Evolutionary conservation across 2,113 vertebrate species (phyloP).

Genomic region (Strix uralensis): DNA sequence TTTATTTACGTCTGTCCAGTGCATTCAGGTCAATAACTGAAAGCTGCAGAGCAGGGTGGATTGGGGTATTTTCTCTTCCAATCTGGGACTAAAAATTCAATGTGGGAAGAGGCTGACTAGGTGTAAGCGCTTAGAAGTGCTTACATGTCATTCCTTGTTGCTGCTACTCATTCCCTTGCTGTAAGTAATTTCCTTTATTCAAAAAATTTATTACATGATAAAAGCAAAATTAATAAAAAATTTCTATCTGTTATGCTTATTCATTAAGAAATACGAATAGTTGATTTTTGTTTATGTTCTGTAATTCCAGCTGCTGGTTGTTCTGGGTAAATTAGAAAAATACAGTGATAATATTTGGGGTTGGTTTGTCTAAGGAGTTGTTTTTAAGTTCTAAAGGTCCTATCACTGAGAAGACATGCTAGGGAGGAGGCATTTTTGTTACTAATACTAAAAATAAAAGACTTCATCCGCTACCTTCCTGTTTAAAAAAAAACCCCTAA

Average conservation of each 20-base stretch:
- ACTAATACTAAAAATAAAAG: background rate
- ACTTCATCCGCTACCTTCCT: background rate
- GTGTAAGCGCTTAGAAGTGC: background rate
- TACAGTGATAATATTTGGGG: background rate
- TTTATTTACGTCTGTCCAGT: background rate
- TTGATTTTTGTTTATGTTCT: background rate
- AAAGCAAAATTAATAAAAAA: conserved; percentile 9
- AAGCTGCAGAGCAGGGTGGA: background rate
- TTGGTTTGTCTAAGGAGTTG: background rate
- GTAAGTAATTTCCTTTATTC: conserved; percentile 8
- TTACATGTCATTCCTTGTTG: background rate
- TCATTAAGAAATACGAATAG: conserved; percentile 13
- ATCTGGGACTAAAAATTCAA: background rate
- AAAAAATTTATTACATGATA: conserved; percentile 6
- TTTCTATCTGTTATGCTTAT: background rate
- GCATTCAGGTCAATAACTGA: background rate
- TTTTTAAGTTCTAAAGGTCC: background rate
- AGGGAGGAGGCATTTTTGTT: background rate
- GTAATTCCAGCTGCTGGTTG: background rate
- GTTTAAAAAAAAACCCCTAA: background rate
- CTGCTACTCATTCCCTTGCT: background rate
- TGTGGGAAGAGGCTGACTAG: background rate
- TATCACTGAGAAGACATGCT: background rate
- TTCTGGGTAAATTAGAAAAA: background rate
- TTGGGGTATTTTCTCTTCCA: background rate